Percentiles rank a stretch among this genome's conserved stretches.
Evolutionary conservation across 2,797 vertebrate genomes (phyloP).

Genomic region (Anomalospiza imberbis): DNA sequence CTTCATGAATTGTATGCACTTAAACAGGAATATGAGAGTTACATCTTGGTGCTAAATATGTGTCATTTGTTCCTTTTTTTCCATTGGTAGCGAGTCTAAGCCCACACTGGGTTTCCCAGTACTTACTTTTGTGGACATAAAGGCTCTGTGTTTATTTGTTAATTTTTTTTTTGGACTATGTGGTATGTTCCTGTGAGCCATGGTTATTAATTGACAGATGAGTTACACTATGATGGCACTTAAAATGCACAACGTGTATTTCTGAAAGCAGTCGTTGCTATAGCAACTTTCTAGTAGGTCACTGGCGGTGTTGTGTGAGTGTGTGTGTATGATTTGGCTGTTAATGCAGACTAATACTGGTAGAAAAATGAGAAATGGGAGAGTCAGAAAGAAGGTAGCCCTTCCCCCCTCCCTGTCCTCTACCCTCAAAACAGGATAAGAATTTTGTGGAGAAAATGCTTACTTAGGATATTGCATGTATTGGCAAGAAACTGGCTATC

Average conservation of each 20-base stretch:
- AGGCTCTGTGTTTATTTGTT: background rate
- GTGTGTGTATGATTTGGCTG: conserved; percentile 90
- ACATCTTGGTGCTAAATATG: background rate
- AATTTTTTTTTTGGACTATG: background rate
- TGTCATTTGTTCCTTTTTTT: background rate
- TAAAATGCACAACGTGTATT: conserved; percentile 99
- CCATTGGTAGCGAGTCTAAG: background rate
- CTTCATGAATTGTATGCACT: background rate
- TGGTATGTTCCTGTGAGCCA: conserved; percentile 48
- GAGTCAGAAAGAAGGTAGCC: conserved; percentile 50
- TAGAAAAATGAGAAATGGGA: conserved; percentile 77
- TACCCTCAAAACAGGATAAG: background rate
- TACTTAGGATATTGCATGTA: background rate
- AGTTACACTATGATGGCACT: conserved; percentile 83
- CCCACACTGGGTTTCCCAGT: background rate
- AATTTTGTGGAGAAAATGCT: background rate
- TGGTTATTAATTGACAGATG: conserved; percentile 81
- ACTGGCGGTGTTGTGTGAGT: conserved; percentile 82
- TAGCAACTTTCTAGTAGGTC: conserved; percentile 90
- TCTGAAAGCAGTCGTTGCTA: conserved; percentile 87
- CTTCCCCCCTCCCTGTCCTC: conserved; percentile 31
- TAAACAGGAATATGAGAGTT: background rate
- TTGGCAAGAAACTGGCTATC: background rate
- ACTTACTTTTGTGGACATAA: background rate
- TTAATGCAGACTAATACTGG: conserved; percentile 82